Evolutionary conservation across 1,140 invertebrate genomes (phyloP), one percentile per base, ranked within the genome.

Genomic region (Berghia stephanieae): DNA sequence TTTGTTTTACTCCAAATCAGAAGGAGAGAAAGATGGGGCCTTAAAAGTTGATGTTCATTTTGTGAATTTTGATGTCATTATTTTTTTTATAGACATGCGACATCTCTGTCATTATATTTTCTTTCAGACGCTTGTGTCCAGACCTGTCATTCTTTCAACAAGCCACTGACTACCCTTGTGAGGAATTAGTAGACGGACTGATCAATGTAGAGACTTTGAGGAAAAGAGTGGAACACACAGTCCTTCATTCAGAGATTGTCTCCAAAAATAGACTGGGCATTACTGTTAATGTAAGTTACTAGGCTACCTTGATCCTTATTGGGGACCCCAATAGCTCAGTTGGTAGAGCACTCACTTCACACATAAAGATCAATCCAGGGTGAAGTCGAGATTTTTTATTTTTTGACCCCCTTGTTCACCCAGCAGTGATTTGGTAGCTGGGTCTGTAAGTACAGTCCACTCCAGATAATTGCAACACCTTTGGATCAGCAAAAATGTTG

Each of bases 101-200:
- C 34, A 21, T 40, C 21, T 57, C 21, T 60, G 5, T 66, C 40
- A 34, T 67, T 67, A 10, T 68, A 10, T 77, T 55, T 71, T 42
- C 60, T 83, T 86, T 90, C 82, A 94, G 93, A 80, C 92, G 97
- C 31, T 86, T 99, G 0, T 98, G 96, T 90, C 97, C 97, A 66
- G 97, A 98, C 87, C 96, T 99, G 87, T 96, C 95, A 75, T 99
- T 99, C 89, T 99, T 98, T 89, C 96, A 98, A 91, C 95, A 94
- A 88, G 93, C 95, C 8, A 96, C 96, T 8, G 94, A 96, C 73
- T 96, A 93, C 91, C 96, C 91, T 0, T 88, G 87, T 81, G 80
- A 84, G 16, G 83, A 85, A 36, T 73, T 89, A 13, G 79, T 83
- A 5, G 82, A 83, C 68, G 78, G 80, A 2, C 77, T 79, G 21